These are phyloP conservation scores for Bos javanicus DNA, from an alignment of 2,113 vertebrate species.

Conservation along the genomic window DNA sequence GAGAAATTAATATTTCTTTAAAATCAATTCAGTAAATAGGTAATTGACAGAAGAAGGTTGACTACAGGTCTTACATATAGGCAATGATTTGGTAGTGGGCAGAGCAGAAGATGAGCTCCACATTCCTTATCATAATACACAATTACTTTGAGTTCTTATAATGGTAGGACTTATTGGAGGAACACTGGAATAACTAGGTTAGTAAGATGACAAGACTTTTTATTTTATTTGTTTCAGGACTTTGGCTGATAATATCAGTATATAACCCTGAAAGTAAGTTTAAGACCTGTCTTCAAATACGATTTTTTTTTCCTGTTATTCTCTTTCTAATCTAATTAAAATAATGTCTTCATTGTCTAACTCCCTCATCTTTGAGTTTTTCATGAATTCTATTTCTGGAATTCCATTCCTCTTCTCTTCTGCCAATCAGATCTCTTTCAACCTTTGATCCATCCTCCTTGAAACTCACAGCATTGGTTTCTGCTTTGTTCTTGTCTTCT, in stretches of 20 bases:
- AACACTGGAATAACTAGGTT: not conserved
- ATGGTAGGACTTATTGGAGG: not conserved
- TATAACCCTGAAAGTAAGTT: not conserved
- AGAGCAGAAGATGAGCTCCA: not conserved
- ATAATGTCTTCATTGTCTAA: not conserved
- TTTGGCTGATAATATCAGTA: not conserved
- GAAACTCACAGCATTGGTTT: not conserved
- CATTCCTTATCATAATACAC: not conserved
- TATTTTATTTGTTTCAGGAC: not conserved
- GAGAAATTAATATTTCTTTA: not conserved
- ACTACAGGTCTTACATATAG: not conserved
- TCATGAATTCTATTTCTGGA: not conserved
- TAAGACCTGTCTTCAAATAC: not conserved
- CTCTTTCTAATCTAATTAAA: not conserved
- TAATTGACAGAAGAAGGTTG: not conserved
- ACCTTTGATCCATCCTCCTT: not conserved
- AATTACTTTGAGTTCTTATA: not conserved
- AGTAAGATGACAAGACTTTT: not conserved
- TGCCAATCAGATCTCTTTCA: not conserved
- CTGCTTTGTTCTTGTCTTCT: not conserved
- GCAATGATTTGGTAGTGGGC: not conserved
- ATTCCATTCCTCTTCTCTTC: not conserved
- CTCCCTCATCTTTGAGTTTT: not conserved
- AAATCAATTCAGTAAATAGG: slow-evolving; percentile 12
- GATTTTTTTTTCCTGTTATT: not conserved